phyloP scores from a whole-genome alignment of 2,113 vertebrate genomes.

The Symphodus melops region DNA sequence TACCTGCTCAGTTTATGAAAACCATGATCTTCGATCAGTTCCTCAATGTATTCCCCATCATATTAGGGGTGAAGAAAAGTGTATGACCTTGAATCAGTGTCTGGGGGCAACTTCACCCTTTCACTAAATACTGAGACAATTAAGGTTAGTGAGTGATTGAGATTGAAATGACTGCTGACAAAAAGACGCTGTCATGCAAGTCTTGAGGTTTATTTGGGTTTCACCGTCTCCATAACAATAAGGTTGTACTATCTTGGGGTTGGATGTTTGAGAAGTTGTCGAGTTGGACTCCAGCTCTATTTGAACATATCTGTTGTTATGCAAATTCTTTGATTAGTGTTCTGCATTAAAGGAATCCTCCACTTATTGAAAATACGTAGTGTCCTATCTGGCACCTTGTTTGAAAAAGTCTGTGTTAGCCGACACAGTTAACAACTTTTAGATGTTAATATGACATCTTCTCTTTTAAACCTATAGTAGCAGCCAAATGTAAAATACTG shows the following conservation, averaged over 20 bases:
- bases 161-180: not conserved
- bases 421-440: not conserved
- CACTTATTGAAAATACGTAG: not conserved
- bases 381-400: not conserved
- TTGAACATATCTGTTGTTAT: not conserved
- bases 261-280: not conserved
- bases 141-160: constrained; percentile 2
- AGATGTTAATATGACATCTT: not conserved
- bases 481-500: constrained; percentile 1
- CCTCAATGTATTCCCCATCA: constrained; percentile 43
- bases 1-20: constrained; percentile 44
- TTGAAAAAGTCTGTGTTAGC: not conserved
- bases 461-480: not conserved
- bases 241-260: not conserved
- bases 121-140: constrained; percentile 38
- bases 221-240: not conserved
- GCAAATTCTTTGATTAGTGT: fast-evolving
- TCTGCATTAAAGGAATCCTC: not conserved
- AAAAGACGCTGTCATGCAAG: not conserved
- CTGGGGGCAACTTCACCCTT: constrained; percentile 72
- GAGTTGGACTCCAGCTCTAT: not conserved
- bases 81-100: constrained; percentile 44
- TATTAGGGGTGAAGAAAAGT: constrained; percentile 36
- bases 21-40: constrained; percentile 71
- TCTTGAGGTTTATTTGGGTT: not conserved